These are phyloP conservation scores for Electrophaes corylata DNA, from an alignment of 2,888 invertebrate genomes.

Conservation along the genomic window DNA sequence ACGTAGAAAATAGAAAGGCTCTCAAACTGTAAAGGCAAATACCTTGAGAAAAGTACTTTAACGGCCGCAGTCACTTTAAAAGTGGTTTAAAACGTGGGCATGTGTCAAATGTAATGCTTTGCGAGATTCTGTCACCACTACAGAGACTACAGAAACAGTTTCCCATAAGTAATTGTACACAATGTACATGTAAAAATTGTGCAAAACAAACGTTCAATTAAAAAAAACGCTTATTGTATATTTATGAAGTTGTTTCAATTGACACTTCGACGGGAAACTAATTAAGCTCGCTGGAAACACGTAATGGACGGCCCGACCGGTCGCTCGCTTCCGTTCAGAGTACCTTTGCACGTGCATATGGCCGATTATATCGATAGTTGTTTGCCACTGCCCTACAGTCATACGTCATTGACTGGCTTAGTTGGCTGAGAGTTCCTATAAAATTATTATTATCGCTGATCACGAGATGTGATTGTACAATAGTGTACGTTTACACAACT, in stretches of 20 bases:
- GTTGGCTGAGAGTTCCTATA: too few species aligned
- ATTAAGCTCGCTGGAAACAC: slow-evolving; percentile 51
- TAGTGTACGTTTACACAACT: too few species aligned
- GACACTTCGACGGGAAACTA: slow-evolving; percentile 45
- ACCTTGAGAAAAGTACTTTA: background rate
- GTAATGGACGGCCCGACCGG: slow-evolving; percentile 33
- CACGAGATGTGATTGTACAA: too few species aligned
- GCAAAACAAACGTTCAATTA: background rate
- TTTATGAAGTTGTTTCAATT: slow-evolving; percentile 24
- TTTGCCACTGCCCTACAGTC: too few species aligned
- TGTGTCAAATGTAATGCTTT: background rate
- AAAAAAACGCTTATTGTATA: slow-evolving; percentile 13
- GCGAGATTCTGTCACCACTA: background rate
- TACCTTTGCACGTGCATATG: slow-evolving; percentile 6
- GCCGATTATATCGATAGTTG: background rate
- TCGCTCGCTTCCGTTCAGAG: slow-evolving; percentile 25
- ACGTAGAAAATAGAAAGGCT: background rate
- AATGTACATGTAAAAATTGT: background rate
- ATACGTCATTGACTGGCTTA: too few species aligned
- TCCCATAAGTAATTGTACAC: too few species aligned
- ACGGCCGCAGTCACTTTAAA: too few species aligned
- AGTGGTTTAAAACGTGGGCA: background rate
- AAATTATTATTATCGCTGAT: too few species aligned
- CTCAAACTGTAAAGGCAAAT: background rate
- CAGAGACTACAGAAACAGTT: too few species aligned